Conservation (phyloP, 2,113 vertebrate species). For the Pollimyrus isidori region DNA sequence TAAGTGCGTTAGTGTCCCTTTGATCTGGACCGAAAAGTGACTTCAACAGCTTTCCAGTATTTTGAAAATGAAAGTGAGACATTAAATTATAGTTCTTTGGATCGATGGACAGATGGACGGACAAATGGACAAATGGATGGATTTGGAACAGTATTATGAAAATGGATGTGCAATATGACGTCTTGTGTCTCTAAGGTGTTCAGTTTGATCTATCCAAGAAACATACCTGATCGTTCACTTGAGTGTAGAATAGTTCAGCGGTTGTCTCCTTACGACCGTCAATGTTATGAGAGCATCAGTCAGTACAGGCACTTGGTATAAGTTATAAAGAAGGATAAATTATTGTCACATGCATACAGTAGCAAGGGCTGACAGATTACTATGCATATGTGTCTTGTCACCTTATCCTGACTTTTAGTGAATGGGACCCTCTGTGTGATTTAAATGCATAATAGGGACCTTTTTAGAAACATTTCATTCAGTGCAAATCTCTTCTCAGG, state of each 20-base stretch:
- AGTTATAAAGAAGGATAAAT: conserved; percentile 44
- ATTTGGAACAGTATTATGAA: not conserved
- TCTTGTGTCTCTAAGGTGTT: not conserved
- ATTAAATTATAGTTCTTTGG: not conserved
- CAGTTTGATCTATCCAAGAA: conserved; percentile 17
- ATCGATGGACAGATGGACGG: not conserved
- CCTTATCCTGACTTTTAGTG: conserved; percentile 34
- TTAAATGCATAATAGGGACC: conserved; percentile 17
- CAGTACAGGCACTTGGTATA: conserved; percentile 44
- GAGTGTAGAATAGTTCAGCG: conserved; percentile 9
- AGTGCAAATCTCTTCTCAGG: not conserved
- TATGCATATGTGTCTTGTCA: conserved; percentile 36
- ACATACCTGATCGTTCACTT: conserved; percentile 11
- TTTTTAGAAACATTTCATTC: conserved; percentile 7
- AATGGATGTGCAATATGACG: conserved; percentile 10
- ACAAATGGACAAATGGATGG: not conserved
- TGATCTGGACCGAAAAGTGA: not conserved
- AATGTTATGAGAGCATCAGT: conserved; percentile 50
- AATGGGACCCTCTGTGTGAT: conserved; percentile 42
- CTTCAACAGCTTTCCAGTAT: not conserved
- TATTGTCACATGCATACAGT: conserved; percentile 36
- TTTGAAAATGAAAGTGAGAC: not conserved
- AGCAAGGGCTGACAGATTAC: conserved; percentile 37
- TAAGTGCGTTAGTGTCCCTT: not conserved
- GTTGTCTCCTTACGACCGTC: conserved; percentile 39